phyloP scores from a whole-genome alignment of 2,888 invertebrate genomes.

The Tipula lateralis region DNA sequence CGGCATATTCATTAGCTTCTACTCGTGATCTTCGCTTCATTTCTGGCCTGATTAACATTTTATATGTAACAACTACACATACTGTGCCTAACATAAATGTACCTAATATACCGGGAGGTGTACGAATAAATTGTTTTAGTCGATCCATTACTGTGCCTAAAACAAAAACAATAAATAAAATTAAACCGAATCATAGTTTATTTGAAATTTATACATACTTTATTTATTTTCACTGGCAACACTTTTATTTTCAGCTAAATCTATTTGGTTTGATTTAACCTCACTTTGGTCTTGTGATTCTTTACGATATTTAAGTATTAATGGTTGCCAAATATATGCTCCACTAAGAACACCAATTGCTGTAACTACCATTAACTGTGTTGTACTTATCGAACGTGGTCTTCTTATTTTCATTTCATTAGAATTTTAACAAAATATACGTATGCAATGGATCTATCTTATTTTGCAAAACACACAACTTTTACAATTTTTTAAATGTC shows the following conservation, averaged over 20 bases:
- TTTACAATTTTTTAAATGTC: background rate
- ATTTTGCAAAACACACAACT: background rate
- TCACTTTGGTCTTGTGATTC: conserved; percentile 34
- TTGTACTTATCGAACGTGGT: conserved; percentile 44
- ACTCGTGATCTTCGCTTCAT: conserved; percentile 39
- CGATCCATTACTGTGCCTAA: background rate
- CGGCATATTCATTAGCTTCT: conserved; percentile 44
- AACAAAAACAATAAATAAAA: background rate
- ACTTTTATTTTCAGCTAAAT: background rate
- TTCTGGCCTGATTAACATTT: conserved; percentile 41
- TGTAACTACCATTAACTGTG: conserved; percentile 47
- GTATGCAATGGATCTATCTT: too few relatives aligned
- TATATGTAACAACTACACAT: conserved; percentile 39
- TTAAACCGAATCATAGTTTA: background rate
- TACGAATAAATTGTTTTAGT: conserved; percentile 32
- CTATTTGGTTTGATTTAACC: background rate
- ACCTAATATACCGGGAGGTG: conserved; percentile 42
- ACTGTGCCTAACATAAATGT: conserved; percentile 41
- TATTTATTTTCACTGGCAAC: background rate
- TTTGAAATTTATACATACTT: background rate
- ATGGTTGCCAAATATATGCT: conserved; percentile 50
- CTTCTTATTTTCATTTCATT: conserved; percentile 41
- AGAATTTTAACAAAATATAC: background rate
- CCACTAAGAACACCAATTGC: conserved; percentile 45
- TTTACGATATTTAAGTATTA: conserved; percentile 41